These are phyloP conservation scores for Adelosebastes latens DNA, from an alignment of 2,797 vertebrate species.

Conservation along the genomic window DNA sequence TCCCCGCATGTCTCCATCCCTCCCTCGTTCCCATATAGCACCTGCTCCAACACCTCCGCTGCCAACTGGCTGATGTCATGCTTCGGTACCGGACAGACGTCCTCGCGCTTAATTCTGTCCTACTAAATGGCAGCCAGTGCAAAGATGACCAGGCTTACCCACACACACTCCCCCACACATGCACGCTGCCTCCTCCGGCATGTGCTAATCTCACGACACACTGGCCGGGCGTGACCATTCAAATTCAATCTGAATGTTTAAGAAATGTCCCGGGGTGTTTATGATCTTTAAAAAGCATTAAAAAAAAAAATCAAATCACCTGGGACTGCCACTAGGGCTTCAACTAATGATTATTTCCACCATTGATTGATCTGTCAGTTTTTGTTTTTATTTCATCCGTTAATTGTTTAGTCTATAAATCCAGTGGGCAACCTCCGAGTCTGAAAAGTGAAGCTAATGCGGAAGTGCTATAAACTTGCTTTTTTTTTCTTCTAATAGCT, in stretches of 20 bases:
- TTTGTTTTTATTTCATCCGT: not conserved
- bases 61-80: constrained; percentile 86
- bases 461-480: too few relatives aligned
- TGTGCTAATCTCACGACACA: constrained; percentile 65
- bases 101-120: constrained; percentile 73
- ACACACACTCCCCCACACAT: constrained; percentile 15
- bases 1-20: constrained; percentile 69
- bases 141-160: constrained; percentile 54
- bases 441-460: too few relatives aligned
- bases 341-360: not conserved
- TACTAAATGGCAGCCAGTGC: constrained; percentile 64
- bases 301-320: not conserved
- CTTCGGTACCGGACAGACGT: constrained; percentile 73
- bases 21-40: constrained; percentile 77
- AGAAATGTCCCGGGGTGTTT: constrained; percentile 11
- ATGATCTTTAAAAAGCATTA: constrained; percentile 1
- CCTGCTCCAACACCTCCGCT: constrained; percentile 82
- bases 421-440: too few relatives aligned
- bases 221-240: constrained; percentile 40
- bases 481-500: too few relatives aligned
- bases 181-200: constrained; percentile 16
- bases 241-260: constrained; percentile 28
- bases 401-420: too few relatives aligned
- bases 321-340: not conserved
- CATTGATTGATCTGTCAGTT: not conserved